phyloP scores from a whole-genome alignment of 2,113 vertebrate species.

The Odocoileus virginianus region DNA sequence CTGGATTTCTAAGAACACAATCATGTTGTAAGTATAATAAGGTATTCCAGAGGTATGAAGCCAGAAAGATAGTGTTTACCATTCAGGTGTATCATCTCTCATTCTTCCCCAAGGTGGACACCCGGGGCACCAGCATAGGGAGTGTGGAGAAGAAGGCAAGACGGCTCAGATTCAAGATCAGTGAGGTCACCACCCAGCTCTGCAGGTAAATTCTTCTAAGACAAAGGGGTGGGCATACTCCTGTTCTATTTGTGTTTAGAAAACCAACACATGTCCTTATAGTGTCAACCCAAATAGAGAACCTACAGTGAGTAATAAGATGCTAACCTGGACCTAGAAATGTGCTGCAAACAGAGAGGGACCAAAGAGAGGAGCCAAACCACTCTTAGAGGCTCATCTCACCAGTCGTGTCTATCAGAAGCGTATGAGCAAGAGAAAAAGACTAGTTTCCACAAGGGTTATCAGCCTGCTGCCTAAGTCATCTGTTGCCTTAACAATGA shows the following conservation, averaged over 20 bases:
- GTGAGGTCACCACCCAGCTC: background rate
- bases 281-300: background rate
- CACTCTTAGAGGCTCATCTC: background rate
- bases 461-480: background rate
- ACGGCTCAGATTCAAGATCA: accelerated
- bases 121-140: too few species aligned
- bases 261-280: background rate
- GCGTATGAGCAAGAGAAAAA: background rate
- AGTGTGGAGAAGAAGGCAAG: background rate
- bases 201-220: background rate
- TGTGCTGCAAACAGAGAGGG: background rate
- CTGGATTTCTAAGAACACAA: background rate
- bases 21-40: background rate
- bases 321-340: background rate
- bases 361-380: background rate
- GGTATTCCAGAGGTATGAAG: background rate
- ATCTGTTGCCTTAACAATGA: background rate
- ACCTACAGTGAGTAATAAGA: background rate
- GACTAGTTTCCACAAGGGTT: background rate
- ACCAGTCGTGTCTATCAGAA: background rate
- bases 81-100: background rate
- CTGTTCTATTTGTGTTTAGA: background rate
- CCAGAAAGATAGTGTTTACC: background rate
- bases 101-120: background rate
- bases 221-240: background rate